Conservation (phyloP, 2,113 vertebrate genomes). For the Climacteris rufus region DNA sequence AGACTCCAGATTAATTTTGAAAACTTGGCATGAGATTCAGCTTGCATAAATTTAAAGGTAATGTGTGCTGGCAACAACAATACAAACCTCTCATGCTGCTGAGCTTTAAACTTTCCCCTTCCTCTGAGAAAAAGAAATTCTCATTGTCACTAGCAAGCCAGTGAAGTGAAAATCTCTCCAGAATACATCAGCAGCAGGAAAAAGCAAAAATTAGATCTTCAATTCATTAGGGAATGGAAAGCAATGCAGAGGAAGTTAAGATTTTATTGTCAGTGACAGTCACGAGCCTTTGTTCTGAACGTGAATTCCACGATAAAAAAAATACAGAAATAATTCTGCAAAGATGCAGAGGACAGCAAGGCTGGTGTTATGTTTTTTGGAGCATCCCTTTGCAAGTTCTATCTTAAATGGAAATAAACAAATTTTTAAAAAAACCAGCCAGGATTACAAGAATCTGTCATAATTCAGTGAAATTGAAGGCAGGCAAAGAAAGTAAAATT, state of each 20-base stretch:
- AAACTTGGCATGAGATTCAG: neutral
- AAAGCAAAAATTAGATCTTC: neutral
- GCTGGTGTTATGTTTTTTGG: neutral
- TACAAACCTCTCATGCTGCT: neutral
- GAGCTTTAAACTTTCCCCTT: neutral
- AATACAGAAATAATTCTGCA: neutral
- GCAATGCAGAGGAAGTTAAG: neutral
- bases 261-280: neutral
- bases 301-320: neutral
- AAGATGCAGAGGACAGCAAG: neutral
- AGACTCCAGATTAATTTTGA: slow-evolving; percentile 9
- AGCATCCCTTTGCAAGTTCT: neutral
- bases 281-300: neutral
- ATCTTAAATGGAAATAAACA: neutral
- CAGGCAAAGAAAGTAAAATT: neutral
- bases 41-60: slow-evolving; percentile 38
- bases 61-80: neutral
- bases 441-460: neutral
- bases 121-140: slow-evolving; percentile 9
- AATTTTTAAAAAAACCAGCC: accelerated
- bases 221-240: neutral
- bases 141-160: neutral
- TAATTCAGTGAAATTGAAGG: neutral
- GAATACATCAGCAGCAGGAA: neutral
- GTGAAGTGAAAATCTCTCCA: neutral